phyloP scores from a whole-genome alignment of 2,113 vertebrate species.

The Proteles cristata region DNA sequence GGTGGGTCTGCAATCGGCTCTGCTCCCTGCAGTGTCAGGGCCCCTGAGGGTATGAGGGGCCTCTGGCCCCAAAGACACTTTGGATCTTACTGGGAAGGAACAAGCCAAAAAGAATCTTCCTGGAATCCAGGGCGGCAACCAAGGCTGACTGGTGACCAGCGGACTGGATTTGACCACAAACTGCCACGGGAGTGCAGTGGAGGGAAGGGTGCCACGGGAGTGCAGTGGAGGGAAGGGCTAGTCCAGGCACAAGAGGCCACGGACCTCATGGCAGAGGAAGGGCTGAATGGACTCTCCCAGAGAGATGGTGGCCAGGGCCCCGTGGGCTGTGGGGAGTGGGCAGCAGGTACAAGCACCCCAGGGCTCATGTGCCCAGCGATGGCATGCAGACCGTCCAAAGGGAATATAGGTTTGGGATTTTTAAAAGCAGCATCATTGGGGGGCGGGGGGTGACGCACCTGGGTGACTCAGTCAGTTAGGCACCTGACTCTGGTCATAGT shows the following conservation, averaged over 20 bases:
- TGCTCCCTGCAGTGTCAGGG: neutral
- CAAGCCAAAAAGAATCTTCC: neutral
- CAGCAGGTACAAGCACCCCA: fast-evolving
- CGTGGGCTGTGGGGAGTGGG: fast-evolving
- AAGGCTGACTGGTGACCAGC: neutral
- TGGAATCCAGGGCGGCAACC: fast-evolving
- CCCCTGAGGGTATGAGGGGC: neutral
- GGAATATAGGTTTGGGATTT: neutral
- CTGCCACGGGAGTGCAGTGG: neutral
- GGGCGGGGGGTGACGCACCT: neutral
- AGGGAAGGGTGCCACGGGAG: neutral
- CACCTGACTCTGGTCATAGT: neutral
- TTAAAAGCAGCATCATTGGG: neutral
- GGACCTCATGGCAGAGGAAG: neutral
- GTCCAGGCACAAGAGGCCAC: neutral
- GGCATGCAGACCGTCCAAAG: fast-evolving
- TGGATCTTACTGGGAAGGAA: constrained; percentile 45
- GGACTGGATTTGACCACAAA: neutral
- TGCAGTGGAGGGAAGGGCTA: neutral
- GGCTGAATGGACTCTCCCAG: neutral
- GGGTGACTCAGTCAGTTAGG: neutral
- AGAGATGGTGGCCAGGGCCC: neutral
- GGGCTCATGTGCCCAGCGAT: neutral
- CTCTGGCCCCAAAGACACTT: constrained; percentile 61
- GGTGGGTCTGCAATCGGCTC: fast-evolving